These are phyloP conservation scores for Nipponia nippon DNA, from an alignment of 2,113 vertebrate genomes.

Conservation along the genomic window DNA sequence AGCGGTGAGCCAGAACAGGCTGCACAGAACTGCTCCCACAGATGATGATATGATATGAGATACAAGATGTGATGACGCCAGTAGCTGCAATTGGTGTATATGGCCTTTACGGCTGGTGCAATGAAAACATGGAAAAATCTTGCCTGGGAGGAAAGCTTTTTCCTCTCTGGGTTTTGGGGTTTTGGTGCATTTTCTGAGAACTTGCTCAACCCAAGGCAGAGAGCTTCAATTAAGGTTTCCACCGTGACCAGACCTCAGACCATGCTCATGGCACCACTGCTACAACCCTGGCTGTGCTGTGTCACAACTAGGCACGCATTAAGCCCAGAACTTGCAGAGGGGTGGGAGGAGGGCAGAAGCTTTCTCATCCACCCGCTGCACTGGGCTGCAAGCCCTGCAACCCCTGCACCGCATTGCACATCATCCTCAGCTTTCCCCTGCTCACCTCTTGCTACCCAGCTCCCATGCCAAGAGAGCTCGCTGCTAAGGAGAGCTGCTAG, in stretches of 20 bases:
- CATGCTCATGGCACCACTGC: background rate
- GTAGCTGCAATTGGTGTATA: background rate
- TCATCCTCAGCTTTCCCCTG: fast-evolving
- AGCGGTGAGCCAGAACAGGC: background rate
- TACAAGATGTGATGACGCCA: background rate
- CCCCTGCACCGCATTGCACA: background rate
- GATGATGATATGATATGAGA: background rate
- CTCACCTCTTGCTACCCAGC: background rate
- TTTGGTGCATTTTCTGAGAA: background rate
- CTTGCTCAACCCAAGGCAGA: background rate
- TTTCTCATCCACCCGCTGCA: background rate
- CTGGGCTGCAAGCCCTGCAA: background rate
- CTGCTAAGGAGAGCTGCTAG: background rate
- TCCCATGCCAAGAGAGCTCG: background rate
- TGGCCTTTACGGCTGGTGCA: background rate
- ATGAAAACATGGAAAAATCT: background rate
- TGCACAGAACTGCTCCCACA: background rate
- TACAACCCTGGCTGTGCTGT: background rate
- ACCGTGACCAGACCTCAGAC: background rate
- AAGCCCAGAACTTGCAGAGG: background rate
- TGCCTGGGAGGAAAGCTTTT: background rate
- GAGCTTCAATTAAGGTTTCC: background rate
- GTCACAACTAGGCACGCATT: background rate
- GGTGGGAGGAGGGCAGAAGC: background rate
- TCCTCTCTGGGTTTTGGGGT: background rate